phyloP scores from a whole-genome alignment of 2,113 vertebrate genomes.

The Xenopus borealis region DNA sequence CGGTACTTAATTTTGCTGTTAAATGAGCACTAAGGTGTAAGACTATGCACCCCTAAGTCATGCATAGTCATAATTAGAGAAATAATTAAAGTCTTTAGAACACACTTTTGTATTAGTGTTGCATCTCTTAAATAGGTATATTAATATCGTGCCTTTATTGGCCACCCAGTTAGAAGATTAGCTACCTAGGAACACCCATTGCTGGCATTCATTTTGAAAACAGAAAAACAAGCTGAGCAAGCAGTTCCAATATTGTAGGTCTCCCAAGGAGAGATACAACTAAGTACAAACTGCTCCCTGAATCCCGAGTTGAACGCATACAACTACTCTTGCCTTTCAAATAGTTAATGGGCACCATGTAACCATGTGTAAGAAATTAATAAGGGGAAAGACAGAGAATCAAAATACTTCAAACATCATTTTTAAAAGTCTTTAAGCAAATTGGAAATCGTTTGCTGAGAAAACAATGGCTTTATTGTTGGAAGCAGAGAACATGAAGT shows the following conservation, averaged over 20 bases:
- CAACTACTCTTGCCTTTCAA: too few species aligned
- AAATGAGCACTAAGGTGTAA: too few species aligned
- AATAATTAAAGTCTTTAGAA: too few species aligned
- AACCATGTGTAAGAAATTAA: background rate
- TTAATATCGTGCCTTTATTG: too few species aligned
- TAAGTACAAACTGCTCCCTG: constrained; percentile 4
- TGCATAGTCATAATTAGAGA: too few species aligned
- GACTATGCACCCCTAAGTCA: too few species aligned
- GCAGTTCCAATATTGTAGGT: constrained; percentile 50
- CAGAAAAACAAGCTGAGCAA: constrained; percentile 43
- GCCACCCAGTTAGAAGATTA: too few species aligned
- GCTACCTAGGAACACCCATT: too few species aligned
- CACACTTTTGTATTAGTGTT: too few species aligned
- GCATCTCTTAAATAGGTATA: too few species aligned
- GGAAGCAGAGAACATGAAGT: constrained; percentile 51
- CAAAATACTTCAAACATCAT: constrained; percentile 49
- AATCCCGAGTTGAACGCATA: constrained; percentile 1
- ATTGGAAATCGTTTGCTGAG: constrained; percentile 58
- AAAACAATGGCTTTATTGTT: constrained; percentile 72
- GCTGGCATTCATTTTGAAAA: constrained; percentile 46
- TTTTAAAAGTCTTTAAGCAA: constrained; percentile 55
- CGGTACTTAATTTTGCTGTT: too few species aligned
- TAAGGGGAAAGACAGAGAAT: constrained; percentile 21
- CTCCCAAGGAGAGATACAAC: constrained; percentile 17
- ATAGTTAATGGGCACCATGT: constrained; percentile 19